Conservation (phyloP, 2,113 vertebrate species). For the Pyrgilauda ruficollis region DNA sequence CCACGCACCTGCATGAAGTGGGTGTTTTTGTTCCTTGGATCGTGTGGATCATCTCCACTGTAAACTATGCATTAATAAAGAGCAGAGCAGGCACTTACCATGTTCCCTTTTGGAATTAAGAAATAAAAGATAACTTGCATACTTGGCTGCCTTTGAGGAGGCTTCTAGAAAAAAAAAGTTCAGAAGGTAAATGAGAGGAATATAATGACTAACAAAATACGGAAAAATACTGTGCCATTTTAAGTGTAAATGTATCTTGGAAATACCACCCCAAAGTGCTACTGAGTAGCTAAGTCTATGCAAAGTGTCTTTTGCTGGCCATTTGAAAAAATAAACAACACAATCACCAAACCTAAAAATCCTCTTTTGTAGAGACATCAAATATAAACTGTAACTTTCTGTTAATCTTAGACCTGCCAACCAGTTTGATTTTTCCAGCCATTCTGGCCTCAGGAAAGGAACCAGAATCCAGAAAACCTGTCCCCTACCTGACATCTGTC, state of each 20-base stretch:
- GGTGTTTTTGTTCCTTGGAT: not conserved
- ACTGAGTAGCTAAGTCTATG: not conserved
- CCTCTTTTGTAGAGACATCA: not conserved
- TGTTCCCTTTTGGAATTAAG: not conserved
- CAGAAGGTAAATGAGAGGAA: not conserved
- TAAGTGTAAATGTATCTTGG: not conserved
- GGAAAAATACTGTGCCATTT: not conserved
- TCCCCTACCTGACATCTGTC: not conserved
- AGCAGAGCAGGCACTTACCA: not conserved
- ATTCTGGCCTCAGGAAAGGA: not conserved
- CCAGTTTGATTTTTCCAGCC: not conserved
- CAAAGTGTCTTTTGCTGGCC: not conserved
- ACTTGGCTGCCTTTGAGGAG: not conserved
- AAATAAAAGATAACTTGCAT: not conserved
- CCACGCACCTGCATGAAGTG: conserved; percentile 36
- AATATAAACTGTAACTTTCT: not conserved
- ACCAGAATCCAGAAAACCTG: not conserved
- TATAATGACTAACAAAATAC: not conserved
- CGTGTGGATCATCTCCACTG: not conserved
- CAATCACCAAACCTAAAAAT: not conserved
- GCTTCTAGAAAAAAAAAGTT: not conserved
- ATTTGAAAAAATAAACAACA: not conserved
- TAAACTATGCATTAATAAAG: conserved; percentile 11
- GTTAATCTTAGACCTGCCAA: not conserved
- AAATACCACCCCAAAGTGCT: not conserved